Percentiles rank a stretch among this genome's conserved stretches.
Evolutionary conservation across 1,140 invertebrate species (phyloP).

Genomic region (Magallana angulata): DNA sequence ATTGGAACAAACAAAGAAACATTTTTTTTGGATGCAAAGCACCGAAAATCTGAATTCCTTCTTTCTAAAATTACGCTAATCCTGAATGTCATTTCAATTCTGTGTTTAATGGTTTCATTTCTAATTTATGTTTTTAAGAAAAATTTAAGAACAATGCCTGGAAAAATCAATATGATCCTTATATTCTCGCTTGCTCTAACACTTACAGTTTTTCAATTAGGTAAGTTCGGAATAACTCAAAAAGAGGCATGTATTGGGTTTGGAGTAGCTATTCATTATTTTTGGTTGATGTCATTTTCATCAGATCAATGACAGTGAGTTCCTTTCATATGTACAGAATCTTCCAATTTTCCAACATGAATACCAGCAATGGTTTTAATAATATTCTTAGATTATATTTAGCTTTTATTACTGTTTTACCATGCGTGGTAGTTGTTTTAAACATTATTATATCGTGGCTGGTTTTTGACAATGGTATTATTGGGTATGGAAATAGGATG

Average conservation of each 20-base stretch:
- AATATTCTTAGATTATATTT: not conserved
- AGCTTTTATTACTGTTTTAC: not conserved
- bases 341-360: not conserved
- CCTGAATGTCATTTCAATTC: not conserved
- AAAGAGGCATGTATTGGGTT: not conserved
- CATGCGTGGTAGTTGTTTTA: not conserved
- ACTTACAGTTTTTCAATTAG: not conserved
- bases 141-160: not conserved
- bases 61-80: not conserved
- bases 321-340: not conserved
- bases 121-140: not conserved
- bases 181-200: not conserved
- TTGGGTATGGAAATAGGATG: not conserved
- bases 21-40: not conserved
- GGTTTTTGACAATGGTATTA: too few species aligned
- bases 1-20: not conserved
- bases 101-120: not conserved
- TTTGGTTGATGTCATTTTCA: not conserved
- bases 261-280: not conserved
- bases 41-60: not conserved
- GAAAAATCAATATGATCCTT: not conserved
- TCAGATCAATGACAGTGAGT: not conserved
- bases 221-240: not conserved
- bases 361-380: not conserved
- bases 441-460: not conserved